phyloP scores from a whole-genome alignment of 2,888 invertebrate species.

The Hedya salicella region DNA sequence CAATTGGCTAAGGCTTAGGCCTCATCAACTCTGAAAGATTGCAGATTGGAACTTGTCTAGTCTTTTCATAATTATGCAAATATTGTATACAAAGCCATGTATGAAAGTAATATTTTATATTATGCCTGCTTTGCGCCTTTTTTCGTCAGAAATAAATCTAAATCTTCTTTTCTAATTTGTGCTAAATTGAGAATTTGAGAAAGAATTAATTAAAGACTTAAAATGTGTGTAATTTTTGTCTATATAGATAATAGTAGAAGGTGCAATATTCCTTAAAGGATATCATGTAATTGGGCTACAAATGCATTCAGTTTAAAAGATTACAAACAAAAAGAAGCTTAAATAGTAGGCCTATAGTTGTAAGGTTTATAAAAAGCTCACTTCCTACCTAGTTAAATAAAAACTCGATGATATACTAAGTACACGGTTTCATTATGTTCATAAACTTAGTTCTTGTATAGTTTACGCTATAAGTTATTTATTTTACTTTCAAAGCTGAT shows the following conservation, averaged over 20 bases:
- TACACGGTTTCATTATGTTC: slow-evolving; percentile 19
- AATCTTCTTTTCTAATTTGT: slow-evolving; percentile 6
- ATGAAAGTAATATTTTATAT: background rate
- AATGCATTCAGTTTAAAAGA: slow-evolving; percentile 7
- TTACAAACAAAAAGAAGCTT: background rate
- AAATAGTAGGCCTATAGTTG: slow-evolving; percentile 27
- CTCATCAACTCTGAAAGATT: background rate
- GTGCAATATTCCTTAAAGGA: slow-evolving; percentile 39
- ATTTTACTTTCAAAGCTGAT: slow-evolving; percentile 52
- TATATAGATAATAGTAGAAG: slow-evolving; percentile 10
- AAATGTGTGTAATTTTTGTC: slow-evolving; percentile 4
- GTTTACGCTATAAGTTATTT: slow-evolving; percentile 27
- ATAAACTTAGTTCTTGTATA: slow-evolving; percentile 14
- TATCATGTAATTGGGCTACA: slow-evolving; percentile 6
- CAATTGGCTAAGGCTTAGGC: background rate
- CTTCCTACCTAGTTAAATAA: slow-evolving; percentile 16
- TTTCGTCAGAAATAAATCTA: background rate
- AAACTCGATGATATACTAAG: slow-evolving; percentile 22
- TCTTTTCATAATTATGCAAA: slow-evolving; percentile 27
- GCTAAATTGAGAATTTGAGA: no score
- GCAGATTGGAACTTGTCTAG: slow-evolving; percentile 23
- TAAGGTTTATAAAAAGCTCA: slow-evolving; percentile 16
- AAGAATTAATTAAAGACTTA: slow-evolving; percentile 20
- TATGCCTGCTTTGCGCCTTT: slow-evolving; percentile 4
- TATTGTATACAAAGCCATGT: slow-evolving; percentile 7